Evolutionary conservation across 2,888 invertebrate species (phyloP).

Genomic region (Dorcus hopei): DNA sequence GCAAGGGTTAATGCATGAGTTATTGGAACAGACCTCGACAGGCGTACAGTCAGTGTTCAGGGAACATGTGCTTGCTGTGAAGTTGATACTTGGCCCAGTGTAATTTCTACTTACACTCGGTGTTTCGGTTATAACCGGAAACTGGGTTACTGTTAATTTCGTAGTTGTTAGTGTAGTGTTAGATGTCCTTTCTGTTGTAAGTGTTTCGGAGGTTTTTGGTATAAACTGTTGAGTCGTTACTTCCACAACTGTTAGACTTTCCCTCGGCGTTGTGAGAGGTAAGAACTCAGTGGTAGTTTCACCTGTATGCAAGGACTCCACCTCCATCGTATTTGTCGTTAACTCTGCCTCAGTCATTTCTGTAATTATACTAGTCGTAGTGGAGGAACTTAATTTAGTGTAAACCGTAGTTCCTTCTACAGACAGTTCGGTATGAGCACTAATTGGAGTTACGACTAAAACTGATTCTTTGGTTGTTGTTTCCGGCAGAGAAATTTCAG

Average conservation of each 20-base stretch:
- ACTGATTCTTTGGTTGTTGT: not conserved
- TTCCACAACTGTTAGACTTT: too few species aligned
- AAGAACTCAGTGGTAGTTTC: too few species aligned
- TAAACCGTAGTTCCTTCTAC: too few species aligned
- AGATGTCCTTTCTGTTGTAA: not conserved
- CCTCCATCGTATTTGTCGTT: too few species aligned
- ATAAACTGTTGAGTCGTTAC: too few species aligned
- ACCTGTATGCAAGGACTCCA: too few species aligned
- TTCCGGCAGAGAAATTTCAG: not conserved
- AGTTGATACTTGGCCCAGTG: constrained; percentile 44
- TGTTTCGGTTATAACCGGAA: not conserved
- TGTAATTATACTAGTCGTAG: too few species aligned
- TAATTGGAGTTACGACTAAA: too few species aligned
- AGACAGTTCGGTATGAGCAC: too few species aligned
- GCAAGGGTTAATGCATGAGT: constrained; percentile 65
- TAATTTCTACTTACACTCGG: constrained; percentile 39
- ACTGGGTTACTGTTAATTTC: constrained; percentile 1
- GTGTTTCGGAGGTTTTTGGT: constrained; percentile 1
- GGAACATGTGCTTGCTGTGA: constrained; percentile 55
- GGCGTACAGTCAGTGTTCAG: constrained; percentile 62
- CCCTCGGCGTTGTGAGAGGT: too few species aligned
- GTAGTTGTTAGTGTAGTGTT: constrained; percentile 4
- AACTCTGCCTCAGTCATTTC: too few species aligned
- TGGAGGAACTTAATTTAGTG: too few species aligned
- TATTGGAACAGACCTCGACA: constrained; percentile 61